Conservation (phyloP, 2,797 vertebrate species). For the Lepus townsendii region DNA sequence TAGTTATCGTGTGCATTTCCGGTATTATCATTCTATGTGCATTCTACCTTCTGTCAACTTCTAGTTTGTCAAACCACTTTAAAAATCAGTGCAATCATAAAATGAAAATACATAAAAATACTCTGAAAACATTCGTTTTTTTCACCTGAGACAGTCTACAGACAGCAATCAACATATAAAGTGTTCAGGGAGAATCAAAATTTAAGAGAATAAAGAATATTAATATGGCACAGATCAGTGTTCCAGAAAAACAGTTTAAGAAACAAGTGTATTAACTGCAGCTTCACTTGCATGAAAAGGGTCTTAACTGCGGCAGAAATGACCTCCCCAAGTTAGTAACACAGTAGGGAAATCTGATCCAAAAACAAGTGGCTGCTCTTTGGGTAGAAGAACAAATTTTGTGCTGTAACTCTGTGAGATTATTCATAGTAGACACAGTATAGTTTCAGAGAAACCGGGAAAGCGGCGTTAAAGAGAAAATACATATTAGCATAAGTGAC, state of each 20-base stretch:
- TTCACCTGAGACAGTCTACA: not conserved
- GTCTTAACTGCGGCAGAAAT: conserved; percentile 23
- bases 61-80: not conserved
- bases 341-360: not conserved
- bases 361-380: conserved; percentile 54
- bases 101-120: not conserved
- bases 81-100: conserved; percentile 1
- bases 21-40: not conserved
- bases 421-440: conserved; percentile 61
- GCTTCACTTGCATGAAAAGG: conserved; percentile 3
- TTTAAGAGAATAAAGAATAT: not conserved
- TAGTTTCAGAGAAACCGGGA: conserved; percentile 65
- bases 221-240: not conserved
- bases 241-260: conserved; percentile 21
- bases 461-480: conserved; percentile 74
- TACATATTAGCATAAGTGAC: conserved; percentile 71
- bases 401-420: conserved; percentile 63
- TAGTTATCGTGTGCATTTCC: not conserved
- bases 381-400: conserved; percentile 70
- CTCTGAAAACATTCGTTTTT: not conserved
- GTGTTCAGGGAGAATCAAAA: conserved; percentile 15
- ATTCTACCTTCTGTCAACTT: conserved; percentile 2
- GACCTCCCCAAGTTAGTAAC: not conserved
- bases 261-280: not conserved
- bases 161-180: conserved; percentile 26